Base-by-base conservation (phyloP, 2,797 vertebrate genomes). In the Acanthurus tractus region DNA sequence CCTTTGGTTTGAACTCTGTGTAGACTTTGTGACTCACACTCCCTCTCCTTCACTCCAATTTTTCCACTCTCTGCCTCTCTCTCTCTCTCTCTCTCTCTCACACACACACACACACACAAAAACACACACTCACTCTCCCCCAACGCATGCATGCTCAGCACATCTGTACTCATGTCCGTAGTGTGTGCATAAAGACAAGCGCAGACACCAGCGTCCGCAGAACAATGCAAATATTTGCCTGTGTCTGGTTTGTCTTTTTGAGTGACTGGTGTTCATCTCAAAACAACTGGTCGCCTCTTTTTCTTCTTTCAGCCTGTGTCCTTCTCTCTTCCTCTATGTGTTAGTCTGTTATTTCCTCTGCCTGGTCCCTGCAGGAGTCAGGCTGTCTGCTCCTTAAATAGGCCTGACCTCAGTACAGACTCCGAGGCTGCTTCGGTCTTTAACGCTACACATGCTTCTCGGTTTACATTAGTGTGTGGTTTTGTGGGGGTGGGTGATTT, bases 321-420 rank as follows among this genome's bases (percentile, higher is more conserved):
- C 62, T 13, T 78, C 75, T 75, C 70, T 77, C 61, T 50, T 69
- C 66, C 67, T 63, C 79, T 48, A 38, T 80, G 84, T 80, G 85
- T 85, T 78, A 81, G 82, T 87, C 90, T 88, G 84, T 94, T 89
- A 86, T 93, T 92, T 89, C 87, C 90, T 85, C 67, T 50, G 83
- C 84, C 58, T 76, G 89, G 88, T 87, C 90, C 88, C 89, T 93
- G 87, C 83, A 88, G 94, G 89, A 93, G 93, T 93, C 95, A 82
- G 92, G 48, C 91, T 90, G 94, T 93, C 94, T 95, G 90, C 92
- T 92, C 92, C 89, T 77, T 91, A 94, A 95, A 96, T 95, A 96
- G 93, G 80, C 88, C 85, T 92, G 91, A 94, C 93, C 94, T 94
- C 90, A 93, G 90, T n/a, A 62, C 82, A 91, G 87, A 91, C 87